Percentiles rank a stretch among this genome's conserved stretches.
Conservation (phyloP, 1,140 invertebrate genomes). For the Geopemphigus sp. region DNA sequence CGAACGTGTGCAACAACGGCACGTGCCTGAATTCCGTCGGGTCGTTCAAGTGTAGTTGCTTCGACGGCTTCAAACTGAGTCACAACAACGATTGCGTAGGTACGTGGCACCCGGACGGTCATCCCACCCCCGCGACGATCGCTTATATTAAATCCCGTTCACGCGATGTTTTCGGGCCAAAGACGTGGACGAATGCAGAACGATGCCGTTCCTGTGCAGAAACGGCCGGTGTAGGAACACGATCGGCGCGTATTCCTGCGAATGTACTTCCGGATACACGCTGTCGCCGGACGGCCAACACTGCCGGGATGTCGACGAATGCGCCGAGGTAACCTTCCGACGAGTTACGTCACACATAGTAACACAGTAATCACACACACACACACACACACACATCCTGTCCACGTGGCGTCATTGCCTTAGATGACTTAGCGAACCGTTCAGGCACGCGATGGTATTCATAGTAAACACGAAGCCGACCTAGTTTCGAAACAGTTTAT, state of each 20-base stretch:
- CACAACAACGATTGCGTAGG: conserved; percentile 82
- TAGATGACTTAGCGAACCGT: no score
- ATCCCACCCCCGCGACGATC: no score
- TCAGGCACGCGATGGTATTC: no score
- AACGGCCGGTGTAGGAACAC: conserved; percentile 79
- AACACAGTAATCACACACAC: no score
- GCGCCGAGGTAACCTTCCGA: conserved; percentile 61
- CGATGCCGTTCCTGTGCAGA: conserved; percentile 75
- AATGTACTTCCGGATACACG: conserved; percentile 77
- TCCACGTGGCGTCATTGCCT: no score
- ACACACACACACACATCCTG: no score
- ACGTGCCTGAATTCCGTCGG: conserved; percentile 77
- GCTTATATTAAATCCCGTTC: no score
- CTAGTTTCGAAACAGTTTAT: no score
- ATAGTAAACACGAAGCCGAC: no score
- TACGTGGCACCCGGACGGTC: no score
- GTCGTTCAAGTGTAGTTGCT: conserved; percentile 76
- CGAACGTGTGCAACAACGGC: conserved; percentile 76
- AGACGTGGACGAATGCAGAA: conserved; percentile 84
- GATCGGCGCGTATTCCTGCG: conserved; percentile 77
- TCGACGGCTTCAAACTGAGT: conserved; percentile 76
- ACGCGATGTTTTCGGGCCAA: no score
- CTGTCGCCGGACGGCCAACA: conserved; percentile 66
- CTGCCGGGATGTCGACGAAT: conserved; percentile 71
- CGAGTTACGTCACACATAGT: no score